Base-by-base conservation (phyloP, 2,797 vertebrate species). In the Mionectes olivaceus region DNA sequence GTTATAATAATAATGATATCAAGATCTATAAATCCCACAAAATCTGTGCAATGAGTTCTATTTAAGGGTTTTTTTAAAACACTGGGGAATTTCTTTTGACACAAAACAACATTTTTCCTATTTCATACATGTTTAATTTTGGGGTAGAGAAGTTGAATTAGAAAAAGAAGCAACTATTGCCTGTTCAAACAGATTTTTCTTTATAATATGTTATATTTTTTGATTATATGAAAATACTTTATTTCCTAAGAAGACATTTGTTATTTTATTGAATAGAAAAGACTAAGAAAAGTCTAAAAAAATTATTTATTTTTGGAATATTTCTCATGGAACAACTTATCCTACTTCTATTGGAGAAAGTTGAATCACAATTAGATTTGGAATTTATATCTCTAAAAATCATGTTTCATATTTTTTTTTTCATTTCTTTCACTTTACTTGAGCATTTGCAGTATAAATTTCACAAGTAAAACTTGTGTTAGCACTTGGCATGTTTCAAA, bases 401-500 rank as follows among this genome's bases (percentile, higher is more conserved):
- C 1, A 2, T 7, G 4, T 14, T 67, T 67, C 21, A 13, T 67
- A 6, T 13, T 1, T 33, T 39, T 67, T 39, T n/a, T 69, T 57
- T 4, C 3, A 63, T 71, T 78, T 87, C 57, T 25, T 83, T 86
- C 21, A 17, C 37, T 71, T 91, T 57, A 55, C 28, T 28, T 67
- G 24, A 64, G 19, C 3, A 1, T 47, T 67, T 73, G 37, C n/a
- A 63, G 35, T 25, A 60, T 35, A 81, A 65, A 43, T 83, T 76
- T 76, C 24, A 88, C 13, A 81, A 69, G 86, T n/a, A 87, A 57
- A 81, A 49, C 32, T 76, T 35, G 2, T 43, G 32, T 52, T 88
- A 84, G 63, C 22, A 71, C 19, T 91, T 90, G 77, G 47, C 67
- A 73, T 44, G n/a, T 73, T 94, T 90, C 44, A 90, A 76, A 88